phyloP scores from a whole-genome alignment of 2,113 vertebrate genomes.

The Sylvicapra grimmia region DNA sequence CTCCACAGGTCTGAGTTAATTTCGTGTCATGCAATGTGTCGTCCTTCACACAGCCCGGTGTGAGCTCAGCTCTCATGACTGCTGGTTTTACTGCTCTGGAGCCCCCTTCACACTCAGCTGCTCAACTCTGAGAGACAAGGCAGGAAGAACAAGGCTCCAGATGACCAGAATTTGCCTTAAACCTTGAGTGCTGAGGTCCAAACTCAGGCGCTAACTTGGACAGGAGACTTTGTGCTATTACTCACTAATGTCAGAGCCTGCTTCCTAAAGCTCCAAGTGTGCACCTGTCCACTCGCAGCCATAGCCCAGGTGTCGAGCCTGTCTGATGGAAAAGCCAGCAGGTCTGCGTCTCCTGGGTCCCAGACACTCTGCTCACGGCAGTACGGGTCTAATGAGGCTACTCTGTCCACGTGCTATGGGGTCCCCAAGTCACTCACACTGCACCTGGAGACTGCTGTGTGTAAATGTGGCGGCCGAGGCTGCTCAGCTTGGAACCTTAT shows the following conservation, averaged over 20 bases:
- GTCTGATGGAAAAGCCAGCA: neutral
- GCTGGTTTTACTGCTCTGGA: neutral
- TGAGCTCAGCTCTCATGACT: no score
- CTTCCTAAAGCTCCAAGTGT: neutral
- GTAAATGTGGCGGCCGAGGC: neutral
- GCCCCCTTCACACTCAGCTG: neutral
- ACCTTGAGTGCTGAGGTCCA: neutral
- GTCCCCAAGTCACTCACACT: neutral
- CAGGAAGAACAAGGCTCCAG: neutral
- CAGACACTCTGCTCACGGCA: neutral
- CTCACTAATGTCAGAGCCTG: neutral
- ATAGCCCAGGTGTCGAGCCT: neutral
- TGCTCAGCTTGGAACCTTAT: neutral
- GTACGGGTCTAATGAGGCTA: no score
- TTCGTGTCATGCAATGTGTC: no score
- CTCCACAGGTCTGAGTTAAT: neutral
- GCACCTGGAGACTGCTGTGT: neutral
- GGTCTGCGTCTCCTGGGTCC: neutral
- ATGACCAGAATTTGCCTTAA: neutral
- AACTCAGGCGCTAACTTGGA: neutral
- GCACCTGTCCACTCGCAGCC: neutral
- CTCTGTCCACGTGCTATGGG: neutral
- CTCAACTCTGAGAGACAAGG: neutral
- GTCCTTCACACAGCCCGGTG: neutral
- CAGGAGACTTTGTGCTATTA: neutral